Conservation (phyloP, 2,113 vertebrate species). For the Ophthalmolycus amberensis region DNA sequence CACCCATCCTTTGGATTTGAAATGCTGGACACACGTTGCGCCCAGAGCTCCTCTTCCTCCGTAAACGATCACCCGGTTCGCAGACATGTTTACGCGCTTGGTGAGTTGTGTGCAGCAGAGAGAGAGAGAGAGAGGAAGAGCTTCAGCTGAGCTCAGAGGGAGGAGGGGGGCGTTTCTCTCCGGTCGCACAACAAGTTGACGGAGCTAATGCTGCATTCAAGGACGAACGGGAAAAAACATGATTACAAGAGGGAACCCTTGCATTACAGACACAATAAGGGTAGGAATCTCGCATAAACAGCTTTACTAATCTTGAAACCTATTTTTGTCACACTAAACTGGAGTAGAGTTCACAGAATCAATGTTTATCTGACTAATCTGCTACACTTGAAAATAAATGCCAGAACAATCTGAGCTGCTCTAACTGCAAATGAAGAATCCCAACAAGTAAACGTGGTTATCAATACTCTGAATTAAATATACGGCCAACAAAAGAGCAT, state of each 20-base stretch:
- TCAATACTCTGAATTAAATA: too few species aligned
- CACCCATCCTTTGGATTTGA: slow-evolving; percentile 90
- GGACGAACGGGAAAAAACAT: not conserved
- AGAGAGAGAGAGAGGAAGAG: not conserved
- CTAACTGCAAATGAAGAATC: too few species aligned
- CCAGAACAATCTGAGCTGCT: too few species aligned
- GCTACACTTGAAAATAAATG: too few species aligned
- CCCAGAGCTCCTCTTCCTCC: slow-evolving; percentile 92
- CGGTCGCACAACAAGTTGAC: slow-evolving; percentile 58
- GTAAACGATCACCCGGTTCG: slow-evolving; percentile 88
- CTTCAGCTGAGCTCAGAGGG: not conserved
- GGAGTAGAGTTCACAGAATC: too few species aligned
- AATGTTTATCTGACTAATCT: too few species aligned
- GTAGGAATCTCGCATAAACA: too few species aligned
- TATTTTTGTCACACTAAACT: too few species aligned
- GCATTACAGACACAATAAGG: too few species aligned
- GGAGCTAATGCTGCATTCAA: slow-evolving; percentile 56
- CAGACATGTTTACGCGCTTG: slow-evolving; percentile 63
- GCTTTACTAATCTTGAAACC: too few species aligned
- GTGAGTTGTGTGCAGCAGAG: not conserved
- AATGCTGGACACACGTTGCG: slow-evolving; percentile 87
- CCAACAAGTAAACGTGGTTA: too few species aligned
- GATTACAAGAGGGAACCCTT: not conserved
- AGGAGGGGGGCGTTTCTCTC: slow-evolving; percentile 33
- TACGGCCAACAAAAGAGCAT: too few species aligned